phyloP scores from a whole-genome alignment of 2,797 vertebrate genomes.

The Percopsis omiscomaycus region DNA sequence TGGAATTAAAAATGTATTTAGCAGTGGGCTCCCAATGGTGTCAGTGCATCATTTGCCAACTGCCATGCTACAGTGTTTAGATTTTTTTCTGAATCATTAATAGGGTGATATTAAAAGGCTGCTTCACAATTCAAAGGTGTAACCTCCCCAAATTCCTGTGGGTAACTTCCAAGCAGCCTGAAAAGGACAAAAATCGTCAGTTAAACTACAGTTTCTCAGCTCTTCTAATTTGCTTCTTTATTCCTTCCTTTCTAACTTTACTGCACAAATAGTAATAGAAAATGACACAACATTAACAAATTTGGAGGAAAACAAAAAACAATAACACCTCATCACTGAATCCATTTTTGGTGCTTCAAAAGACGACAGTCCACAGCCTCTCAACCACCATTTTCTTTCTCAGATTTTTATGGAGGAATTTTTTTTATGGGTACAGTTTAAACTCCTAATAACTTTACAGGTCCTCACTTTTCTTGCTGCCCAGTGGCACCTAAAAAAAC shows the following conservation, averaged over 20 bases:
- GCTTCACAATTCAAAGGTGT: conserved; percentile 30
- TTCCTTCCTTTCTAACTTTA: conserved; percentile 27
- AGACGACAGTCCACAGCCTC: conserved; percentile 28
- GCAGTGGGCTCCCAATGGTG: conserved; percentile 33
- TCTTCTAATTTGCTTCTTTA: conserved; percentile 42
- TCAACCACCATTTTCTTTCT: conserved; percentile 21
- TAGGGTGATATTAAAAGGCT: conserved; percentile 7
- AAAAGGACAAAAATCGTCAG: conserved; percentile 42
- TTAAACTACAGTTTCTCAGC: conserved; percentile 23
- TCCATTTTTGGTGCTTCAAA: conserved; percentile 38
- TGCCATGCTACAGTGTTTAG: conserved; percentile 6
- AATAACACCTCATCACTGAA: background rate
- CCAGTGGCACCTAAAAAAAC: conserved; percentile 8
- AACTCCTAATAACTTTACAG: conserved; percentile 32
- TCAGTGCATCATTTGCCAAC: conserved; percentile 36
- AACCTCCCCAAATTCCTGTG: conserved; percentile 29
- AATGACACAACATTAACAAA: conserved; percentile 30
- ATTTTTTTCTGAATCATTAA: conserved; percentile 34
- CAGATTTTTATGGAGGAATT: conserved; percentile 27
- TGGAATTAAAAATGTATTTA: conserved; percentile 32
- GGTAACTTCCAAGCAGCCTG: conserved; percentile 14
- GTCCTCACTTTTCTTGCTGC: conserved; percentile 30
- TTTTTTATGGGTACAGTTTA: conserved; percentile 34
- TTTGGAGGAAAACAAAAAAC: conserved; percentile 31
- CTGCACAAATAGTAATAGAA: conserved; percentile 28